A percentile compares a stretch with the other conserved stretches of the same genome.
Evolutionary conservation across 2,888 invertebrate species (phyloP).

Genomic region (Apotomis capreana): DNA sequence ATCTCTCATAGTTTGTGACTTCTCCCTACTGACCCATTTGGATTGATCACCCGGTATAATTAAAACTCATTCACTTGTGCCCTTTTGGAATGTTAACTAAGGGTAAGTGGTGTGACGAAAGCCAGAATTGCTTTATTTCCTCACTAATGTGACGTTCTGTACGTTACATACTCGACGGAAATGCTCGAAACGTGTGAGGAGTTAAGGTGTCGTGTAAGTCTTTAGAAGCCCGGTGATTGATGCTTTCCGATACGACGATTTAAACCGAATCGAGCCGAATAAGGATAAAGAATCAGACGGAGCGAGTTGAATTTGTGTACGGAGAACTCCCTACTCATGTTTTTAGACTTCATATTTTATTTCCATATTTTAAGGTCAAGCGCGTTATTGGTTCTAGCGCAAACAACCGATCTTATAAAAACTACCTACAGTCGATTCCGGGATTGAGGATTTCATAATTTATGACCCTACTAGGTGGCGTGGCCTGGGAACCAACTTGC

Average conservation of each 20-base stretch:
- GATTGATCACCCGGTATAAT: too few relatives aligned
- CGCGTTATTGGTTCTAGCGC: too few relatives aligned
- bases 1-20: too few relatives aligned
- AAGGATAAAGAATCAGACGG: background rate
- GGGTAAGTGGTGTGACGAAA: conserved; percentile 36
- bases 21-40: too few relatives aligned
- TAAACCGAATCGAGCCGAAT: conserved; percentile 10
- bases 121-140: conserved; percentile 38
- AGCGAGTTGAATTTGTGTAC: background rate
- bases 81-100: background rate
- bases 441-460: too few relatives aligned
- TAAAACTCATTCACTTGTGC: background rate
- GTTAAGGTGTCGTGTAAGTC: conserved; percentile 22
- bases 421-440: too few relatives aligned
- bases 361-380: too few relatives aligned
- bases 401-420: too few relatives aligned
- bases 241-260: conserved; percentile 19
- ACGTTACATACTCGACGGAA: conserved; percentile 25
- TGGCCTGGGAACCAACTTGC: too few relatives aligned
- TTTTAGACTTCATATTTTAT: too few relatives aligned
- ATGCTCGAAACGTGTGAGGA: conserved; percentile 28
- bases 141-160: conserved; percentile 29
- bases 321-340: too few relatives aligned
- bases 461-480: too few relatives aligned
- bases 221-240: conserved; percentile 24